A percentile compares a stretch with the other conserved stretches of the same genome.
phyloP scores from a whole-genome alignment of 2,797 vertebrate species.

The Florisuga fusca region DNA sequence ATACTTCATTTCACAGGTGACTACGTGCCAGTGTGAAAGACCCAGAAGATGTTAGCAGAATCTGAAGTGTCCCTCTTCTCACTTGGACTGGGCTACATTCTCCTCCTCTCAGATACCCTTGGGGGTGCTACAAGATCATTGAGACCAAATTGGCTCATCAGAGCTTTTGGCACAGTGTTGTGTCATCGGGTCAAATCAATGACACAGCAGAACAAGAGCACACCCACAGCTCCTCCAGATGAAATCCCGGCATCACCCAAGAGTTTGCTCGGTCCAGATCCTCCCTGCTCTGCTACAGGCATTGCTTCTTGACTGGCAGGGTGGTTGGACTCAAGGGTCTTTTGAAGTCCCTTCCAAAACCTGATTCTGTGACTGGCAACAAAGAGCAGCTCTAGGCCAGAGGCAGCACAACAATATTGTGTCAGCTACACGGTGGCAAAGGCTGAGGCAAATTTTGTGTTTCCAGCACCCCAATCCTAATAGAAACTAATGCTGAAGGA shows the following conservation, averaged over 20 bases:
- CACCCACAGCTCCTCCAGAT: fast-evolving
- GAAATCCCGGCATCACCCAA: not conserved
- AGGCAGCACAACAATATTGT: not conserved
- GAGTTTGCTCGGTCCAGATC: fast-evolving
- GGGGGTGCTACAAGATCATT: not conserved
- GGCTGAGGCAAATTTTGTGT: not conserved
- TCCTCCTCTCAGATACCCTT: not conserved
- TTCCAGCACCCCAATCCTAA: not conserved
- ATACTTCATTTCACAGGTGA: not conserved
- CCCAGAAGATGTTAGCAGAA: not conserved
- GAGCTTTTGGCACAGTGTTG: not conserved
- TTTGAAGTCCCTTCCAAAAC: too few species aligned
- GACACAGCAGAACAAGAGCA: not conserved
- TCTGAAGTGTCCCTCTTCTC: not conserved
- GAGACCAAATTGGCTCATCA: not conserved
- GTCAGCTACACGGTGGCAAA: not conserved
- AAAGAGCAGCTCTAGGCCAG: not conserved
- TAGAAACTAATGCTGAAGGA: not conserved
- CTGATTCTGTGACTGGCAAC: not conserved
- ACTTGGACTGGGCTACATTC: too few species aligned
- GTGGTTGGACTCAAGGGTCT: too few species aligned
- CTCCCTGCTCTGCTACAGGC: not conserved
- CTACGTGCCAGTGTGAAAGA: not conserved
- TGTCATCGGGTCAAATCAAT: not conserved
- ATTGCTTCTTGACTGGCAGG: not conserved